These are phyloP conservation scores for Geotria australis DNA, from an alignment of 2,797 vertebrate genomes.

Conservation along the genomic window DNA sequence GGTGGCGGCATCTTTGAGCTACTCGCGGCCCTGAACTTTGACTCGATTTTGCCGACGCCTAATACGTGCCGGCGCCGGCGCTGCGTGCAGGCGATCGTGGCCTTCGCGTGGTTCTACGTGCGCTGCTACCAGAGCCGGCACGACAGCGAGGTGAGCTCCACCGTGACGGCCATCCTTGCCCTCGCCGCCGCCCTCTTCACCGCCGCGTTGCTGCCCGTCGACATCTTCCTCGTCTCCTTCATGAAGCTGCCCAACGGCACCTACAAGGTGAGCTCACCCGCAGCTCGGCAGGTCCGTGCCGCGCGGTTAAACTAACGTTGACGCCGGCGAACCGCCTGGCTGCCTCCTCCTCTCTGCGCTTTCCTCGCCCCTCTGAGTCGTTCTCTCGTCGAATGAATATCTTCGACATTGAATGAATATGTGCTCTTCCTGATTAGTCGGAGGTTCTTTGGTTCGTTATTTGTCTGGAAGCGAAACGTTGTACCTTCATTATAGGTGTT, in stretches of 20 bases:
- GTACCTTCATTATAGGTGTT: too few relatives aligned
- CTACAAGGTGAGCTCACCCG: slow-evolving; percentile 33
- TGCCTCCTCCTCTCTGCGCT: too few relatives aligned
- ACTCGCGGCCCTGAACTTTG: too few relatives aligned
- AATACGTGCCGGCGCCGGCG: too few relatives aligned
- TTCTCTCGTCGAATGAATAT: too few relatives aligned
- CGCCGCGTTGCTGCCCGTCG: slow-evolving; percentile 73
- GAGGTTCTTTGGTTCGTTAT: neutral
- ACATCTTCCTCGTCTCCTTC: slow-evolving; percentile 90
- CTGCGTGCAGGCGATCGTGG: slow-evolving; percentile 34
- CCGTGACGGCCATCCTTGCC: slow-evolving; percentile 76
- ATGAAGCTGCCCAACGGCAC: slow-evolving; percentile 85
- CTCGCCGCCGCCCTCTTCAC: slow-evolving; percentile 72
- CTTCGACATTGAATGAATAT: too few relatives aligned
- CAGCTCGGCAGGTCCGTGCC: neutral
- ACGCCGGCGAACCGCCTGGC: too few relatives aligned
- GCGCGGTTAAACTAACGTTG: neutral
- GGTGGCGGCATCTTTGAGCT: too few relatives aligned
- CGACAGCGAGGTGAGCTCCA: slow-evolving; percentile 85
- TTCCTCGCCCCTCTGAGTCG: too few relatives aligned
- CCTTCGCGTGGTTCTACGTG: slow-evolving; percentile 86
- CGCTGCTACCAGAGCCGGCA: slow-evolving; percentile 81
- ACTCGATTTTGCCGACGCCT: too few relatives aligned
- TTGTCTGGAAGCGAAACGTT: too few relatives aligned
- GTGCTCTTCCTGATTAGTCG: slow-evolving; percentile 1